Conservation (phyloP, 2,113 vertebrate genomes). For the Solea solea region DNA sequence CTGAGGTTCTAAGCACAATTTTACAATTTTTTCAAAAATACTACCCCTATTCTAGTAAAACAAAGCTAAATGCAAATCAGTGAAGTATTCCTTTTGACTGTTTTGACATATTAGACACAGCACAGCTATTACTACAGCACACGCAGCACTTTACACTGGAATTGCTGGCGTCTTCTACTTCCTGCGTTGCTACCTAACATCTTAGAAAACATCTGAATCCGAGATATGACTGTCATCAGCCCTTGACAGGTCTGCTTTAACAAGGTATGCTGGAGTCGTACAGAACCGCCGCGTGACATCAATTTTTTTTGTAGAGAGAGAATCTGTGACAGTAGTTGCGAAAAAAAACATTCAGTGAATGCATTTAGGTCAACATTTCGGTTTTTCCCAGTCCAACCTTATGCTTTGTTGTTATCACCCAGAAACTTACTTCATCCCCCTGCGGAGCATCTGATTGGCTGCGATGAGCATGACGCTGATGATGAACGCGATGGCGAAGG, state of each 20-base stretch:
- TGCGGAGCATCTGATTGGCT: constrained; percentile 96
- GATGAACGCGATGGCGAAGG: constrained; percentile 98
- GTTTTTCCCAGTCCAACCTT: constrained; percentile 13
- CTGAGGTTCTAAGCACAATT: no score
- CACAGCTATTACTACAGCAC: constrained; percentile 32
- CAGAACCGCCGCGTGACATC: constrained; percentile 47
- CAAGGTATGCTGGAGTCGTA: constrained; percentile 7
- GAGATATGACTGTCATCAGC: constrained; percentile 41
- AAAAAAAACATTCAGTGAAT: constrained; percentile 28
- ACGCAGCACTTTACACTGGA: constrained; percentile 6
- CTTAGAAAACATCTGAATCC: constrained; percentile 19
- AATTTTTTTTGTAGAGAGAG: constrained; percentile 19
- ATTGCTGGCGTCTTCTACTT: constrained; percentile 1
- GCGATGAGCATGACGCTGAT: constrained; percentile 99
- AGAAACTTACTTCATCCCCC: constrained; percentile 92
- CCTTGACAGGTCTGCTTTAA: constrained; percentile 41
- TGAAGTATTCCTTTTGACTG: no score
- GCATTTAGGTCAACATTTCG: constrained; percentile 49
- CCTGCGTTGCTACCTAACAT: constrained; percentile 1
- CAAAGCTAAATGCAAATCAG: no score
- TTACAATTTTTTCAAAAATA: no score
- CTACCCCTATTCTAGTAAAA: no score
- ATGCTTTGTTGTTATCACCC: constrained; percentile 1
- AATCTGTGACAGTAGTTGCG: constrained; percentile 18
- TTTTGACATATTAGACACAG: constrained; percentile 32